A percentile compares a stretch with the other conserved stretches of the same genome.
phyloP scores from a whole-genome alignment of 2,888 invertebrate species.

The Epinotia ramella region DNA sequence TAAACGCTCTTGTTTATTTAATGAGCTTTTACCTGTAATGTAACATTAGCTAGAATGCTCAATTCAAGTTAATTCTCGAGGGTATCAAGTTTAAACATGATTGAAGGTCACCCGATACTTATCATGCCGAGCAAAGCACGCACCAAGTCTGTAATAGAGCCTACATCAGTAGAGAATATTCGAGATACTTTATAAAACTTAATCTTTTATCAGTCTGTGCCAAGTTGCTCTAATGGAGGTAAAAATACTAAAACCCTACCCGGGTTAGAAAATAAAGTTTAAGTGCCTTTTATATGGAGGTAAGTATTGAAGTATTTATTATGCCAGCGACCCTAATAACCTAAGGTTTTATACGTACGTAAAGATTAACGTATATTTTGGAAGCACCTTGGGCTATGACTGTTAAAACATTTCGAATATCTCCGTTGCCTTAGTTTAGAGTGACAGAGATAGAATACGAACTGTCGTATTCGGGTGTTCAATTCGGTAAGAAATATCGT shows the following conservation, averaged over 20 bases:
- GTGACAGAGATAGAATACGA: no score
- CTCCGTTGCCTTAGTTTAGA: no score
- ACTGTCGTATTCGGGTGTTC: no score
- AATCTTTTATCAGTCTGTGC: neutral
- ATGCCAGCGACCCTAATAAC: neutral
- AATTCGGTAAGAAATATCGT: no score
- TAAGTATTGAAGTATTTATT: neutral
- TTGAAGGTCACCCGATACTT: neutral
- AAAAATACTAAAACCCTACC: conserved; percentile 2
- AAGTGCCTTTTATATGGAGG: neutral
- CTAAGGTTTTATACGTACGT: neutral
- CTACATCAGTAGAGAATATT: neutral
- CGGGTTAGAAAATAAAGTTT: conserved; percentile 8
- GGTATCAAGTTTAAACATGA: no score
- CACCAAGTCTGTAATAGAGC: neutral
- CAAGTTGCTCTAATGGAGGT: neutral
- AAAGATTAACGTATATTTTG: neutral
- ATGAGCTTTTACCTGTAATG: no score
- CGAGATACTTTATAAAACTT: neutral
- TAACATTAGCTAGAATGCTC: no score
- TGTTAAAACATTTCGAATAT: no score
- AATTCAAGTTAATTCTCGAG: no score
- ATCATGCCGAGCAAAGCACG: neutral
- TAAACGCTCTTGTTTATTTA: no score
- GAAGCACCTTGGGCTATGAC: neutral